These are phyloP conservation scores for Drosophila limbata DNA, from an alignment of 2,888 invertebrate species.

Conservation along the genomic window DNA sequence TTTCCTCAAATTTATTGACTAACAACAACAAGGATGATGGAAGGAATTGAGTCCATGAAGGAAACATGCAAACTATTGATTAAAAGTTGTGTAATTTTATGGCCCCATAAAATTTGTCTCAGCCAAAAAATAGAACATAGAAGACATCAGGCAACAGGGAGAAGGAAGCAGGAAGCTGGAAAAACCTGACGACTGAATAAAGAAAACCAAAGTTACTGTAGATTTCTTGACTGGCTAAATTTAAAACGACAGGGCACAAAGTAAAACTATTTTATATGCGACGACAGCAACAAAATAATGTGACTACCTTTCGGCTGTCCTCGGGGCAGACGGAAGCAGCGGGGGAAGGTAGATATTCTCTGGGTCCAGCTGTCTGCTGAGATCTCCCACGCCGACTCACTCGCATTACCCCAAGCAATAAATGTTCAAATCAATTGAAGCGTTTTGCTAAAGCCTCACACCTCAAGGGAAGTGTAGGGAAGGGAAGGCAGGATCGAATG, in stretches of 20 bases:
- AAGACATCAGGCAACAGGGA: slow-evolving; percentile 11
- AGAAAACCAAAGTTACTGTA: slow-evolving; percentile 34
- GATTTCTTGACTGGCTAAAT: slow-evolving; percentile 55
- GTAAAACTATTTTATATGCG: slow-evolving; percentile 73
- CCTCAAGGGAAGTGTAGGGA: slow-evolving; percentile 18
- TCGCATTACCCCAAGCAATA: slow-evolving; percentile 77
- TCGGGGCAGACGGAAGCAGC: slow-evolving; percentile 9
- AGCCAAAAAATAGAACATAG: slow-evolving; percentile 34
- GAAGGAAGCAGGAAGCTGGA: slow-evolving; percentile 4
- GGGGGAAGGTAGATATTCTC: background rate
- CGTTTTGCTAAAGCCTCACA: slow-evolving; percentile 75
- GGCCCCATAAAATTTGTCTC: slow-evolving; percentile 51
- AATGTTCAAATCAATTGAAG: slow-evolving; percentile 82
- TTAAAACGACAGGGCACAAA: slow-evolving; percentile 49
- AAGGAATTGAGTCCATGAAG: slow-evolving; percentile 14
- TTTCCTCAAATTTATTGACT: slow-evolving; percentile 2
- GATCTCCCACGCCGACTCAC: slow-evolving; percentile 53
- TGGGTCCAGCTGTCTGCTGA: slow-evolving; percentile 49
- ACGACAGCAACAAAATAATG: slow-evolving; percentile 65
- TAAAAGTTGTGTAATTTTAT: slow-evolving; percentile 58
- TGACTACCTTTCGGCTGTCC: slow-evolving; percentile 62
- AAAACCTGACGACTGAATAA: slow-evolving; percentile 43
- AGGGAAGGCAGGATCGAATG: slow-evolving; percentile 32
- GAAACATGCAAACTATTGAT: slow-evolving; percentile 61
- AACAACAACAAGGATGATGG: slow-evolving; percentile 13